phyloP scores from a whole-genome alignment of 2,888 invertebrate genomes.

The Blera fallax region DNA sequence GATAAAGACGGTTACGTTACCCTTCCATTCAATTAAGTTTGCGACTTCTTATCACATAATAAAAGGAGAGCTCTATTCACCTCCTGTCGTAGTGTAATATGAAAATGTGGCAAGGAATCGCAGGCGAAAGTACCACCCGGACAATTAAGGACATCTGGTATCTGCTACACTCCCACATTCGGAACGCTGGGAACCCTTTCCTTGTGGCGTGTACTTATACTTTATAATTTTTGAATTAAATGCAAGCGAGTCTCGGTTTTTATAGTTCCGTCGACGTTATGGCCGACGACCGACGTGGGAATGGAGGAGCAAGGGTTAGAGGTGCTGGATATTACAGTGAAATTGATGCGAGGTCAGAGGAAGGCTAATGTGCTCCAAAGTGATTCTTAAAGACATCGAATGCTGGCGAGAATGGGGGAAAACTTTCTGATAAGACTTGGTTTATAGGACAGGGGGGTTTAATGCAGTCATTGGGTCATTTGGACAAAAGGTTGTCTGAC shows the following conservation, averaged over 20 bases:
- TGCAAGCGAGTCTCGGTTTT: constrained; percentile 38
- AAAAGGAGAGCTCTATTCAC: constrained; percentile 20
- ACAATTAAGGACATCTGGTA: constrained; percentile 63
- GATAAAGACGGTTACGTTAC: constrained; percentile 36
- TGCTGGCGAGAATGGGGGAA: neutral
- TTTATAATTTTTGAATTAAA: constrained; percentile 57
- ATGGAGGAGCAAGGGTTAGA: neutral
- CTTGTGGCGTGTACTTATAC: constrained; percentile 15
- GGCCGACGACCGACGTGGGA: neutral
- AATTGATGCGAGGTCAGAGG: constrained; percentile 9
- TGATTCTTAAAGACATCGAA: constrained; percentile 30
- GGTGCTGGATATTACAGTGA: constrained; percentile 26
- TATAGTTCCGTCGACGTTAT: constrained; percentile 8
- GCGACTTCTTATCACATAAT: constrained; percentile 54
- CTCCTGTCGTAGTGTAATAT: neutral
- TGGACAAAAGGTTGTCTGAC: neutral
- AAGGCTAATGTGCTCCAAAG: constrained; percentile 49
- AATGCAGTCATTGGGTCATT: constrained; percentile 18
- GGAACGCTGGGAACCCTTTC: neutral
- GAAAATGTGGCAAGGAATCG: neutral
- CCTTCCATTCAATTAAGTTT: constrained; percentile 56
- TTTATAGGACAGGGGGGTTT: constrained; percentile 13
- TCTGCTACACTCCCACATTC: neutral
- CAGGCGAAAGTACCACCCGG: constrained; percentile 32
- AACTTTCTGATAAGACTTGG: constrained; percentile 13